Evolutionary conservation across 2,888 invertebrate species (phyloP).

Genomic region (Meloe dianella): DNA sequence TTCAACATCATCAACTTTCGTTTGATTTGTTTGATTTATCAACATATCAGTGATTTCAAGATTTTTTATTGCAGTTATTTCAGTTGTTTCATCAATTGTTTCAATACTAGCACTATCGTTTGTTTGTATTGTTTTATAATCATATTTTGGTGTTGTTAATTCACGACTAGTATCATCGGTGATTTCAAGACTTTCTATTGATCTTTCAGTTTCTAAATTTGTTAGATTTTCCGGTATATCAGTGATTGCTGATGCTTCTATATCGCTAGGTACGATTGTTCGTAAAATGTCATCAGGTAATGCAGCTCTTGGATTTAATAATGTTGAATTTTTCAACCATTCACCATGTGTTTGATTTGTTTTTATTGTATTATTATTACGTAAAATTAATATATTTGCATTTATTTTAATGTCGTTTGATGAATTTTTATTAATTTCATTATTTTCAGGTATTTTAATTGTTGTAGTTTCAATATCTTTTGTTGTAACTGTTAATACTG

Average conservation of each 20-base stretch:
- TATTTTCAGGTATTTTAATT: not conserved
- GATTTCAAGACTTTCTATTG: slow-evolving; percentile 47
- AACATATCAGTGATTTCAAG: slow-evolving; percentile 50
- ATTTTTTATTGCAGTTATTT: slow-evolving; percentile 26
- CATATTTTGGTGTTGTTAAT: slow-evolving; percentile 45
- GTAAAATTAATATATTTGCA: not conserved
- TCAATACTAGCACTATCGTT: slow-evolving; percentile 54
- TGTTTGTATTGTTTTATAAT: slow-evolving; percentile 41
- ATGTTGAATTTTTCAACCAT: slow-evolving; percentile 49
- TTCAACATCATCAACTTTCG: slow-evolving; percentile 55
- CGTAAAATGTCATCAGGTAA: slow-evolving; percentile 48
- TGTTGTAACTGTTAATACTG: not conserved
- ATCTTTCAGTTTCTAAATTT: slow-evolving; percentile 24
- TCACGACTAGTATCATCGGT: slow-evolving; percentile 49
- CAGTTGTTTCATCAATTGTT: slow-evolving; percentile 27
- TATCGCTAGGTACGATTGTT: slow-evolving; percentile 44
- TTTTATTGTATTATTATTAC: slow-evolving; percentile 46
- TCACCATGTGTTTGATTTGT: slow-evolving; percentile 43
- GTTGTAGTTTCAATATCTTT: not conserved
- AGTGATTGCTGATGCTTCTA: slow-evolving; percentile 27
- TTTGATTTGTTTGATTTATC: slow-evolving; percentile 53
- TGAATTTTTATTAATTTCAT: not conserved
- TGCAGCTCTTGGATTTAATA: slow-evolving; percentile 44
- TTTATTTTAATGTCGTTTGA: not conserved
- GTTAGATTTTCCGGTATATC: slow-evolving; percentile 15